phyloP scores from a whole-genome alignment of 2,797 vertebrate species.

The Crax fasciolata region DNA sequence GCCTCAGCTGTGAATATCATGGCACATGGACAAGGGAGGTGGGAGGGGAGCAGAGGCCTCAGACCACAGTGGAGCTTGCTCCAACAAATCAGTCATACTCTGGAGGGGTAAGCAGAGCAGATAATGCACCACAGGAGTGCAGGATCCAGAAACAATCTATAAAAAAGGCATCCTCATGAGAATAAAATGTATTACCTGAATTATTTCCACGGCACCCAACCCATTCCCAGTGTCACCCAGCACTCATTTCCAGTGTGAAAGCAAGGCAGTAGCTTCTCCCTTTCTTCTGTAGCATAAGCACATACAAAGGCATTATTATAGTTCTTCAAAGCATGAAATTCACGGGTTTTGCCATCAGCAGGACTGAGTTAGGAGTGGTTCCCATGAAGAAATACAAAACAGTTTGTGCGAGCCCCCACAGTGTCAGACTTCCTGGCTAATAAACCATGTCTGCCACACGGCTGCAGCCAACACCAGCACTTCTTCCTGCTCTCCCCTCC shows the following conservation, averaged over 20 bases:
- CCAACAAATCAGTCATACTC: background rate
- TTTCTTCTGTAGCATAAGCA: background rate
- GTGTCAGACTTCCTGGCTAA: background rate
- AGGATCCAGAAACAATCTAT: background rate
- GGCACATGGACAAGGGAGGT: background rate
- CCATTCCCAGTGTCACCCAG: background rate
- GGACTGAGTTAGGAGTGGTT: background rate
- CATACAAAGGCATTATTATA: background rate
- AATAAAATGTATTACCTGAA: background rate
- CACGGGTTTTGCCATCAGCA: background rate
- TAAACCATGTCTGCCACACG: background rate
- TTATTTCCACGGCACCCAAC: background rate
- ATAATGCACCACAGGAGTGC: background rate
- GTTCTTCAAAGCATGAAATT: background rate
- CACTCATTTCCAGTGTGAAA: background rate
- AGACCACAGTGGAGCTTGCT: accelerated
- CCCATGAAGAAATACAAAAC: background rate
- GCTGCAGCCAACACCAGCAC: background rate
- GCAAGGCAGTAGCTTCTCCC: background rate
- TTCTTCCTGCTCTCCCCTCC: background rate
- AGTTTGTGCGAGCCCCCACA: background rate
- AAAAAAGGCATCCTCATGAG: background rate
- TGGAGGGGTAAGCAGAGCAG: background rate
- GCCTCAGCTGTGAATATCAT: background rate
- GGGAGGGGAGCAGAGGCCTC: background rate